These are phyloP conservation scores for Setipinna tenuifilis DNA, from an alignment of 2,797 vertebrate species.

Conservation along the genomic window DNA sequence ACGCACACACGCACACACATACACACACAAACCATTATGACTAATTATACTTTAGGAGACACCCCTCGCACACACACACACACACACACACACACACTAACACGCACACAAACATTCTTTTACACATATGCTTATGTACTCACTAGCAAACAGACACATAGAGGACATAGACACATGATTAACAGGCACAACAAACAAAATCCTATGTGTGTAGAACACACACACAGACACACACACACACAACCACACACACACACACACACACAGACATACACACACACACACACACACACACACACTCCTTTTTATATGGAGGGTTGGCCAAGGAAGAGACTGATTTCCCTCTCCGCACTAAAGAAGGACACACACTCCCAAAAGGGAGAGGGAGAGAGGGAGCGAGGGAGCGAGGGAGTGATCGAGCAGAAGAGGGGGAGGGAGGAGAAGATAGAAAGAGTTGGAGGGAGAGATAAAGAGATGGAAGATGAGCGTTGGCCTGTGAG, in stretches of 20 bases:
- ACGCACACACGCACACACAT: neutral
- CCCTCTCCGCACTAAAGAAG: neutral
- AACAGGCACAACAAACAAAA: too few species aligned
- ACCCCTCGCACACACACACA: neutral
- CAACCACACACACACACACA: conserved; percentile 24
- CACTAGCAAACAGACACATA: neutral
- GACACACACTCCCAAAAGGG: conserved; percentile 18
- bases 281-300: too few species aligned
- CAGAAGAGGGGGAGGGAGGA: neutral
- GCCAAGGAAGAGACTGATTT: neutral
- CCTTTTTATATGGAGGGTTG: too few species aligned
- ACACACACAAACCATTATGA: neutral
- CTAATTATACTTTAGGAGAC: too few species aligned
- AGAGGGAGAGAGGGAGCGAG: neutral
- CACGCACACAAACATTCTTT: neutral
- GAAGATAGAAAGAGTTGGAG: neutral
- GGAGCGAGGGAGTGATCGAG: neutral
- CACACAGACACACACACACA: conserved; percentile 27
- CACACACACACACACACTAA: neutral
- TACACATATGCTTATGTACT: neutral
- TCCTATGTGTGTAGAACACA: neutral
- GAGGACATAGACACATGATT: conserved; percentile 2
- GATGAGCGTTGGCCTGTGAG: too few species aligned
- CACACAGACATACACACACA: conserved; percentile 8
- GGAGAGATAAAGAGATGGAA: neutral